Evolutionary conservation across 2,888 invertebrate genomes (phyloP).

Genomic region (Sinodicranocentrus sp.): DNA sequence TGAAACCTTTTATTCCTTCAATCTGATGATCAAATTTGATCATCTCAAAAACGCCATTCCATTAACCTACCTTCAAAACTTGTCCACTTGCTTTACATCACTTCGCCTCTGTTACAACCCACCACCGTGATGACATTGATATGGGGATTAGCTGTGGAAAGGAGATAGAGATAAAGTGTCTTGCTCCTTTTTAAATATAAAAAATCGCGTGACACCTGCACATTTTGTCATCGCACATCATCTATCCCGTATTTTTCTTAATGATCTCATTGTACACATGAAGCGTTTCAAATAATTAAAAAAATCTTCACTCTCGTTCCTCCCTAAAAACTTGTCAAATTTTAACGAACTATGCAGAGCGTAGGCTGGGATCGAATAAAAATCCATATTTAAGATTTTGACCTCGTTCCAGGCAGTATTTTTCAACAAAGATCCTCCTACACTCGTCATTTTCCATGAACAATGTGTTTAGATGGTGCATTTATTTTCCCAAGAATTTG

Average conservation of each 20-base stretch:
- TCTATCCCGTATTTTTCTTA: not conserved
- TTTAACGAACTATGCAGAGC: no score
- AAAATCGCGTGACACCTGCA: conserved; percentile 57
- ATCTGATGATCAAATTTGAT: conserved; percentile 53
- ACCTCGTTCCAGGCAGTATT: conserved; percentile 41
- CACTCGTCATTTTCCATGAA: conserved; percentile 19
- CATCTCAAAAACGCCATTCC: conserved; percentile 53
- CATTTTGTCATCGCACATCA: conserved; percentile 10
- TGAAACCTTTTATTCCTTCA: not conserved
- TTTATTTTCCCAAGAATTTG: no score
- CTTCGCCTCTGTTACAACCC: no score
- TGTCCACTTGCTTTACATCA: no score
- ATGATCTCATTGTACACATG: conserved; percentile 55
- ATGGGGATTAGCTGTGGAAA: no score
- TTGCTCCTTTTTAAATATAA: conserved; percentile 36
- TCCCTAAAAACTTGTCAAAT: no score
- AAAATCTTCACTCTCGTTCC: no score
- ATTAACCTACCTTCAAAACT: conserved; percentile 58
- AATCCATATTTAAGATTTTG: conserved; percentile 64
- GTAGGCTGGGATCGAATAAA: no score
- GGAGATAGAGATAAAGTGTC: no score
- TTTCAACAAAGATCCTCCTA: not conserved
- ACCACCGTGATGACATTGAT: no score
- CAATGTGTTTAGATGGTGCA: conserved; percentile 52
- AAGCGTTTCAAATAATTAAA: no score